These are phyloP conservation scores for Hirundichthys speculiger DNA, from an alignment of 2,113 vertebrate species.

Conservation along the genomic window DNA sequence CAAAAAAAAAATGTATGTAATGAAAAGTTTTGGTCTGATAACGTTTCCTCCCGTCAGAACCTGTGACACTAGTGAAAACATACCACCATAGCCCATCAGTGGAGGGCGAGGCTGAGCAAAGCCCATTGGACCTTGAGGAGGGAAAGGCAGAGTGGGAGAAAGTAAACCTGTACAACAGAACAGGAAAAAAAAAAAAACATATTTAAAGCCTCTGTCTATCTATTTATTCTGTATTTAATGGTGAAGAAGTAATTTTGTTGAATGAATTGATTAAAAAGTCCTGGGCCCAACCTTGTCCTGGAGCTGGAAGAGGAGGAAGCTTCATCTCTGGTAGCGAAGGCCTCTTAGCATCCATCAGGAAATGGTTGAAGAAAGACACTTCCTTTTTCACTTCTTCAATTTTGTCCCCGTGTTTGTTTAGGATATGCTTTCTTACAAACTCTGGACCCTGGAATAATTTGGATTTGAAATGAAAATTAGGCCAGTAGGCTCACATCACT, in stretches of 20 bases:
- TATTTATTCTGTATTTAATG: neutral
- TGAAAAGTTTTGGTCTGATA: no score
- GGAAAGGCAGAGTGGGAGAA: conserved; percentile 85
- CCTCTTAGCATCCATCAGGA: conserved; percentile 91
- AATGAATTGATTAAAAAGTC: neutral
- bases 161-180: conserved; percentile 58
- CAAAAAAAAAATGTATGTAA: neutral
- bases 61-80: conserved; percentile 1
- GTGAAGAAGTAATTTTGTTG: neutral
- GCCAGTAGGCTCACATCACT: neutral
- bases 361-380: conserved; percentile 92
- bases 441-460: conserved; percentile 85
- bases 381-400: conserved; percentile 95
- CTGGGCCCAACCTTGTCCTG: conserved; percentile 80
- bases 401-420: conserved; percentile 93
- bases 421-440: conserved; percentile 93
- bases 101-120: conserved; percentile 91
- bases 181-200: neutral
- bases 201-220: neutral
- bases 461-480: neutral
- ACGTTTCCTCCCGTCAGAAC: neutral
- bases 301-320: conserved; percentile 85
- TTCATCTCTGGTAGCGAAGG: conserved; percentile 90
- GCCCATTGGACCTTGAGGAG: conserved; percentile 88
- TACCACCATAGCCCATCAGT: conserved; percentile 89